Percentiles rank a stretch among this genome's conserved stretches.
These are phyloP conservation scores for western clawed frog (Xenopus tropicalis) DNA, from an alignment of 2,113 vertebrate species.

Conservation along the genomic window UCB_Xtro_10.0 CM004450.2:8617001-8617500, in stretches of 20 bases:
- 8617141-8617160: no score
- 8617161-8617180: constrained; percentile 86
- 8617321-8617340: no score
- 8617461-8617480: no score
- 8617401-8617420: background rate
- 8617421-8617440: no score
- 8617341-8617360: no score
- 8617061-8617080: constrained; percentile 73
- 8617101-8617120: background rate
- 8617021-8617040: constrained; percentile 64
- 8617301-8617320: no score
- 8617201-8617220: constrained; percentile 73
- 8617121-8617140: no score
- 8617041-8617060: constrained; percentile 66
- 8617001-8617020: constrained; percentile 66
- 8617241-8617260: constrained; percentile 70
- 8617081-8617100: constrained; percentile 41
- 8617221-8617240: constrained; percentile 86
- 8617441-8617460: no score
- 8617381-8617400: no score
- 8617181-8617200: constrained; percentile 73
- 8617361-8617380: no score
- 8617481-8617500: no score
- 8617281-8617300: no score
- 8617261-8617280: constrained; percentile 10